phyloP scores from a whole-genome alignment of 2,888 invertebrate genomes.

The Chironomus tentans region DNA sequence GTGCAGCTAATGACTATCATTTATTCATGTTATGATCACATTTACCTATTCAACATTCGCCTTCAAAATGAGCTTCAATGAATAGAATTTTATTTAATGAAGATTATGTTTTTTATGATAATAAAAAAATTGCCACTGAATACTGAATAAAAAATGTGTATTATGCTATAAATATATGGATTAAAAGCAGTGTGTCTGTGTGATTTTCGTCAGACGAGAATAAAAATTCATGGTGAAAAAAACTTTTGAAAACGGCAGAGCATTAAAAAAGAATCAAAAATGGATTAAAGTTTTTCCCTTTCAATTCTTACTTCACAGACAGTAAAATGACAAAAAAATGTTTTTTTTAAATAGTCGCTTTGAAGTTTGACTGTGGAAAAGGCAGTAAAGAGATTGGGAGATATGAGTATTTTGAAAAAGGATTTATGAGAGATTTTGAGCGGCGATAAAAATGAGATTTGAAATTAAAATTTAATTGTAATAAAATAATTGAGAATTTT shows the following conservation, averaged over 20 bases:
- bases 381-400: too few species aligned
- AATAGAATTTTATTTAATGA: neutral
- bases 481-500: too few species aligned
- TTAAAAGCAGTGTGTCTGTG: neutral
- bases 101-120: neutral
- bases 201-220: neutral
- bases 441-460: too few species aligned
- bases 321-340: too few species aligned
- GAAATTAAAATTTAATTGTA: too few species aligned
- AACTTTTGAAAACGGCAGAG: neutral
- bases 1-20: slow-evolving; percentile 8
- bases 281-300: neutral
- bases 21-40: neutral
- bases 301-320: too few species aligned
- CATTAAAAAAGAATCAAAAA: neutral
- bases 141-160: neutral
- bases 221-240: neutral
- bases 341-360: too few species aligned
- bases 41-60: neutral
- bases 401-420: too few species aligned
- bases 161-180: neutral
- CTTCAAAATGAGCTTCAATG: too few species aligned
- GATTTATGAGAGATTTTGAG: too few species aligned
- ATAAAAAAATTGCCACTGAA: neutral
- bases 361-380: too few species aligned